Conservation (phyloP, 2,797 vertebrate genomes). For the Erithacus rubecula region DNA sequence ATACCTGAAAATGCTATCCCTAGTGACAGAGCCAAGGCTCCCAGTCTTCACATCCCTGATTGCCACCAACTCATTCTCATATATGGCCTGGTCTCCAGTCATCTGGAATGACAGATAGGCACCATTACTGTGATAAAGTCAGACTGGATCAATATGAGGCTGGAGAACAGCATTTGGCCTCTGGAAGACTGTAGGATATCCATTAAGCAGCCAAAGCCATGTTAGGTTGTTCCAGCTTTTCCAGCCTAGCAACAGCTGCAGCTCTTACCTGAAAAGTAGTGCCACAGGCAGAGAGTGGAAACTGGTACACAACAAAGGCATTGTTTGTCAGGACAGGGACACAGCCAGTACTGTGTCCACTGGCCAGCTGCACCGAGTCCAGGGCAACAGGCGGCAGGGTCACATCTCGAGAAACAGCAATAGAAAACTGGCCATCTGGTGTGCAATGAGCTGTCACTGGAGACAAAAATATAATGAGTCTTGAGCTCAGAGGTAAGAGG, state of each 20-base stretch:
- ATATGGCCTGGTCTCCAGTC: not conserved
- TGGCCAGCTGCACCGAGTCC: slow-evolving; percentile 50
- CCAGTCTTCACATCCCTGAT: slow-evolving; percentile 3
- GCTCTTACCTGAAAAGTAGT: slow-evolving; percentile 55
- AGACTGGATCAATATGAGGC: not conserved
- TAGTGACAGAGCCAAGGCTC: slow-evolving; percentile 48
- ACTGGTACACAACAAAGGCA: slow-evolving; percentile 57
- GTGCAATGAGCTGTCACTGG: slow-evolving; percentile 68
- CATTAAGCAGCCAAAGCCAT: not conserved
- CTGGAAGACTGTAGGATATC: not conserved
- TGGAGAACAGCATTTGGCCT: not conserved
- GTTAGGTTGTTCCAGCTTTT: not conserved
- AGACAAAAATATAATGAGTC: not conserved
- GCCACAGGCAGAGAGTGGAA: slow-evolving; percentile 66
- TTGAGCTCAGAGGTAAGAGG: not conserved
- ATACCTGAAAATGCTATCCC: slow-evolving; percentile 71
- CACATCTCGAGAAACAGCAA: slow-evolving; percentile 40
- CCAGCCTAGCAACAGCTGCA: not conserved
- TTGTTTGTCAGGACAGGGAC: slow-evolving; percentile 10
- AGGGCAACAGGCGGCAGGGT: slow-evolving; percentile 48
- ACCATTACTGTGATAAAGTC: not conserved
- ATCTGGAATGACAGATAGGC: slow-evolving; percentile 10
- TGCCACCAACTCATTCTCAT: slow-evolving; percentile 64
- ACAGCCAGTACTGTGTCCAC: slow-evolving; percentile 3
- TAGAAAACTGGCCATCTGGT: slow-evolving; percentile 37